Percentiles rank a stretch among this genome's conserved stretches.
phyloP scores from a whole-genome alignment of 2,888 invertebrate species.

The Drosophila limbata region DNA sequence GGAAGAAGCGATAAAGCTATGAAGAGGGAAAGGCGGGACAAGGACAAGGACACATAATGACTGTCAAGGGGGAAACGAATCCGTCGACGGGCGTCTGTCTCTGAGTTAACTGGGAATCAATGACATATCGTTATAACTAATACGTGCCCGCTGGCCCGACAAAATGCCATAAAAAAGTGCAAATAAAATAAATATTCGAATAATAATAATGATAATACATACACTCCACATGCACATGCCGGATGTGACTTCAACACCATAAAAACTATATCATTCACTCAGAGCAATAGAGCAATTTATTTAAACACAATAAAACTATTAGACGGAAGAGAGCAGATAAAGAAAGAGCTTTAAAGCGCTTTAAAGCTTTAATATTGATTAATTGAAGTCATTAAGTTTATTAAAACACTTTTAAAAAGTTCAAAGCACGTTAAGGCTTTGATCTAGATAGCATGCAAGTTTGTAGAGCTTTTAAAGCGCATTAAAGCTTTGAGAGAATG shows the following conservation, averaged over 20 bases:
- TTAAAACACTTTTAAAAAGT: not conserved
- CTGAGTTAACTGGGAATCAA: constrained; percentile 74
- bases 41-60: constrained; percentile 56
- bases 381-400: not conserved
- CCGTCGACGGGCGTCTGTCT: constrained; percentile 26
- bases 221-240: constrained; percentile 21
- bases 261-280: constrained; percentile 46
- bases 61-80: constrained; percentile 59
- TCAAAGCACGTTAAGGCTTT: not conserved
- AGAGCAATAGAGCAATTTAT: constrained; percentile 22
- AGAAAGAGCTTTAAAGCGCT: constrained; percentile 12
- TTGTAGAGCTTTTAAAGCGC: not conserved
- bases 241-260: constrained; percentile 23
- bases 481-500: not conserved
- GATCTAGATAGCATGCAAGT: not conserved
- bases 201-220: constrained; percentile 57
- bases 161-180: constrained; percentile 59
- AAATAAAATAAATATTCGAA: constrained; percentile 61
- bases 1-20: constrained; percentile 6
- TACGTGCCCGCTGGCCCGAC: constrained; percentile 68
- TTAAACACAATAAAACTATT: constrained; percentile 3
- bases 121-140: constrained; percentile 78
- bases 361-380: not conserved
- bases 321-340: not conserved
- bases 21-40: not conserved